Conservation (phyloP, 2,113 vertebrate species). For the Noturus placidus region DNA sequence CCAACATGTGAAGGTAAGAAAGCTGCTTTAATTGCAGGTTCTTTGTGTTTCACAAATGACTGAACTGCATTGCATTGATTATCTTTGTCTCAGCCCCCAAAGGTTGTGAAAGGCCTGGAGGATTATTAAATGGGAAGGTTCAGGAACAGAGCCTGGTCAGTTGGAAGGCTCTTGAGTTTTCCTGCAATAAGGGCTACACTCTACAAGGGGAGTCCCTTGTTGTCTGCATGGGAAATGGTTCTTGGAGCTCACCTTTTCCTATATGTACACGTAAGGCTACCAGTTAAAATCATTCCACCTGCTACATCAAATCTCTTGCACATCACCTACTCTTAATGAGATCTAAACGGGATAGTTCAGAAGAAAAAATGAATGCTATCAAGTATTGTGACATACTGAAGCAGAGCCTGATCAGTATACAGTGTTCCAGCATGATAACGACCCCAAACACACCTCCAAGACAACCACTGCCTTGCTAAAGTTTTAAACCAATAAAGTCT, state of each 20-base stretch:
- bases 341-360: neutral
- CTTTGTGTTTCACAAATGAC: neutral
- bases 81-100: constrained; percentile 48
- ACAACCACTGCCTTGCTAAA: too few relatives aligned
- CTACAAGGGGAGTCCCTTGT: constrained; percentile 79
- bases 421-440: too few relatives aligned
- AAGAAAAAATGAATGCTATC: neutral
- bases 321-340: neutral
- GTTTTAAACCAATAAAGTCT: neutral
- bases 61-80: neutral
- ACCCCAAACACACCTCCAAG: too few relatives aligned
- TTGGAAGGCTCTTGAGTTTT: constrained; percentile 76
- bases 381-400: too few relatives aligned
- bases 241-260: constrained; percentile 84
- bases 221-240: constrained; percentile 77
- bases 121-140: constrained; percentile 74
- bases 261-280: constrained; percentile 86
- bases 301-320: neutral
- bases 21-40: neutral
- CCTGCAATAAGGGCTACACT: constrained; percentile 83
- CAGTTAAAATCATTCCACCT: neutral
- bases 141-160: constrained; percentile 76
- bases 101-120: constrained; percentile 74
- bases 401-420: too few relatives aligned
- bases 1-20: constrained; percentile 81